Evolutionary conservation across 92 coral and sea anemone genomes (phyloP).

Genomic region (Phymanthus crucifer): DNA sequence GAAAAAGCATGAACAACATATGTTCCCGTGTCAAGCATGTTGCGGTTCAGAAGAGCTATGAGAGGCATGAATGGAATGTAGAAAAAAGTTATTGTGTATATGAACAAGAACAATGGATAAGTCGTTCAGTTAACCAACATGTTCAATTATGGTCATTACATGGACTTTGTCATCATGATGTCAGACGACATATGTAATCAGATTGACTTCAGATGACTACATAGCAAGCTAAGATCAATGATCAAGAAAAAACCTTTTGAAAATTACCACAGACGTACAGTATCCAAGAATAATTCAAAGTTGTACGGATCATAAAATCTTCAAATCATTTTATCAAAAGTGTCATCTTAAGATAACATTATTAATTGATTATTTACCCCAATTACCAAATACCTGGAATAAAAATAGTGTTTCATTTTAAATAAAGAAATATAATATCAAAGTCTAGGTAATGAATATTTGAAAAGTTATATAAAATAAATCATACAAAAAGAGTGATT

Average conservation of each 20-base stretch:
- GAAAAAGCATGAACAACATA: not conserved
- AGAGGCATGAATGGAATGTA: not conserved
- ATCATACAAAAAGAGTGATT: no score
- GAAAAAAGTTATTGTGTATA: not conserved
- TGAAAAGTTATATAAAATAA: no score
- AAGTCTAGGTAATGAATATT: no score
- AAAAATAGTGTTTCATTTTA: no score
- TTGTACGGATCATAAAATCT: not conserved
- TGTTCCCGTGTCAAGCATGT: not conserved
- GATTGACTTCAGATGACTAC: not conserved
- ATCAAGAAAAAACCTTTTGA: not conserved
- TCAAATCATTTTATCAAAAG: not conserved
- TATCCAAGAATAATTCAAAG: not conserved
- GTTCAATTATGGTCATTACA: constrained; percentile 2
- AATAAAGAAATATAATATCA: no score
- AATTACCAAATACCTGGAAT: no score
- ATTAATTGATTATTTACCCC: not conserved
- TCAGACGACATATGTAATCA: not conserved
- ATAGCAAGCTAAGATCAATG: not conserved
- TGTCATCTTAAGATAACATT: not conserved
- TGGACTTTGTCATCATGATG: not conserved
- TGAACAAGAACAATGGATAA: not conserved
- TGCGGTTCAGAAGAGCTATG: not conserved
- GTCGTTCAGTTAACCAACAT: not conserved
- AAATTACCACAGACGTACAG: not conserved